These are phyloP conservation scores for Bothrops jararaca DNA, from an alignment of 2,113 vertebrate species.

Conservation along the genomic window DNA sequence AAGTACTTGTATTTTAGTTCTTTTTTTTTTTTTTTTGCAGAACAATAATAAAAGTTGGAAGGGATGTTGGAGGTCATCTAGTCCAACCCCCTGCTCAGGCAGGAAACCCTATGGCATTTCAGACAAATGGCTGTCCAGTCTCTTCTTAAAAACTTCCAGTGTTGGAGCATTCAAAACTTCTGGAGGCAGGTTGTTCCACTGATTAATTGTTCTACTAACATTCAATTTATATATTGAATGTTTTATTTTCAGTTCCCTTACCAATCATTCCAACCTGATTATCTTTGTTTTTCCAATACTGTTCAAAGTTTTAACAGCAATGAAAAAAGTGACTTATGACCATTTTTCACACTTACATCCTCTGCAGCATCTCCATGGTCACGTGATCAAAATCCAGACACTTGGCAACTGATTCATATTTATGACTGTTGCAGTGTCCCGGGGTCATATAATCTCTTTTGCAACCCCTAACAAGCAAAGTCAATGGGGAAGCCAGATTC, in stretches of 20 bases:
- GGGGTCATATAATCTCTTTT: neutral
- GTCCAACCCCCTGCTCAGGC: too few species aligned
- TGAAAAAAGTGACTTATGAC: neutral
- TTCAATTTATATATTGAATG: neutral
- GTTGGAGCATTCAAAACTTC: too few species aligned
- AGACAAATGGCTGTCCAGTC: too few species aligned
- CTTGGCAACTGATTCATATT: neutral
- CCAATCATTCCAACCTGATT: neutral
- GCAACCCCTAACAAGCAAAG: neutral
- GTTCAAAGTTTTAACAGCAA: neutral
- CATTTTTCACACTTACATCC: neutral
- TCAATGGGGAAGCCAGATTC: neutral
- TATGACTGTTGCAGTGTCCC: neutral
- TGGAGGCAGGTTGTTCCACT: too few species aligned
- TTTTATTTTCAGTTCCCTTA: neutral
- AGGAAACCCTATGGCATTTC: too few species aligned
- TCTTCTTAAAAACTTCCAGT: too few species aligned
- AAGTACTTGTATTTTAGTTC: neutral
- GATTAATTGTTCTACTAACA: too few species aligned
- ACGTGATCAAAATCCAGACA: neutral
- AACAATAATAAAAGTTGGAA: too few species aligned
- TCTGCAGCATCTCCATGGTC: neutral
- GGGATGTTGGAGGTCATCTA: too few species aligned
- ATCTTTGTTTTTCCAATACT: neutral
- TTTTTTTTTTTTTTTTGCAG: neutral